phyloP scores from a whole-genome alignment of 2,888 invertebrate species.

The Eueremaeus valkanovi region DNA sequence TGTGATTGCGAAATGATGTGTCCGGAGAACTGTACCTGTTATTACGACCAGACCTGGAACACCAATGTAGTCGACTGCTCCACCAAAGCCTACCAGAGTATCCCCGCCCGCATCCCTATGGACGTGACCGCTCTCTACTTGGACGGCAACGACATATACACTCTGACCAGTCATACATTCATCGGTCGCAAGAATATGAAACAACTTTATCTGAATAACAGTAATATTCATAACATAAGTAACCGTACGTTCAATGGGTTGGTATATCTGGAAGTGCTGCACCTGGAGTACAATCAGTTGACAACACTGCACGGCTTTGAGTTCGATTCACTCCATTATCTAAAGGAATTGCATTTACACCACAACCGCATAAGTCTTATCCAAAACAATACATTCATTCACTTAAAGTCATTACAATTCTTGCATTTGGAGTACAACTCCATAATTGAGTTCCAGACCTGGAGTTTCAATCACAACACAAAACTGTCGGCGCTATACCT shows the following conservation, averaged over 20 bases:
- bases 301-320: slow-evolving; percentile 69
- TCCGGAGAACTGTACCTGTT: slow-evolving; percentile 79
- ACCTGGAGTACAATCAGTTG: slow-evolving; percentile 70
- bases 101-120: slow-evolving; percentile 82
- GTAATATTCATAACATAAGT: slow-evolving; percentile 70
- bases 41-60: slow-evolving; percentile 79
- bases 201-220: slow-evolving; percentile 70
- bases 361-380: slow-evolving; percentile 67
- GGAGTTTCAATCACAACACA: background rate
- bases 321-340: slow-evolving; percentile 69
- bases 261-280: slow-evolving; percentile 67
- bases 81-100: slow-evolving; percentile 55
- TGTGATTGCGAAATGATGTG: slow-evolving; percentile 92
- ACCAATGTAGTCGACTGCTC: slow-evolving; percentile 81
- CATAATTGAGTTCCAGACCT: background rate
- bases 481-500: slow-evolving; percentile 23
- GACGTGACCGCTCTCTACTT: slow-evolving; percentile 81
- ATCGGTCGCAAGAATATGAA: slow-evolving; percentile 75
- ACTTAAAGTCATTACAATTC: slow-evolving; percentile 63
- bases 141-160: slow-evolving; percentile 74
- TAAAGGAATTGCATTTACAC: slow-evolving; percentile 68
- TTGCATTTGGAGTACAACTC: slow-evolving; percentile 67
- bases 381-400: slow-evolving; percentile 67
- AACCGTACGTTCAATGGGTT: slow-evolving; percentile 81
- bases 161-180: slow-evolving; percentile 74